These are phyloP conservation scores for Dissostichus mawsoni DNA, from an alignment of 2,113 vertebrate species.

Conservation along the genomic window DNA sequence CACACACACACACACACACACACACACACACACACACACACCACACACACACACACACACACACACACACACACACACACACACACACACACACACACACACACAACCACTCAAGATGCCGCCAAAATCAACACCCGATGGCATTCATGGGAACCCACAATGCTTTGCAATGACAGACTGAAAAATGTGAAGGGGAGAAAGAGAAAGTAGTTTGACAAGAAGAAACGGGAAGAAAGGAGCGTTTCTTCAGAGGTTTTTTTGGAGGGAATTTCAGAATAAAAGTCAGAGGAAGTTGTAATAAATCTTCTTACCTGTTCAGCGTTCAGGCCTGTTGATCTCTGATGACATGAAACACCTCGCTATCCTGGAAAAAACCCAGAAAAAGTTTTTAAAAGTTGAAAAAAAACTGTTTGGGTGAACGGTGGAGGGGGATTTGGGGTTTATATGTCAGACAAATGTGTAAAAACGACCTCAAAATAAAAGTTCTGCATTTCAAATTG, in stretches of 20 bases:
- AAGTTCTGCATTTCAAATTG: too few species aligned
- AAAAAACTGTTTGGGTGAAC: too few species aligned
- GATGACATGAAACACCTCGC: conserved; percentile 52
- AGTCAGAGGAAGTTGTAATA: neutral
- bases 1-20: too few species aligned
- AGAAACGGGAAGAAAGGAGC: neutral
- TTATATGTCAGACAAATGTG: too few species aligned
- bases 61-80: too few species aligned
- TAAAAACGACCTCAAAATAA: too few species aligned
- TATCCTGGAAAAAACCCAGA: conserved; percentile 24
- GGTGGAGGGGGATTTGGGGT: too few species aligned
- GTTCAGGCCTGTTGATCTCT: conserved; percentile 33
- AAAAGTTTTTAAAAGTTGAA: neutral
- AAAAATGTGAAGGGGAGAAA: neutral
- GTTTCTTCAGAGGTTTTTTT: too few species aligned
- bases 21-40: too few species aligned
- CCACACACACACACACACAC: too few species aligned
- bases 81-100: too few species aligned
- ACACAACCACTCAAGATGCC: too few species aligned
- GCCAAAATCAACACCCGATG: conserved; percentile 54
- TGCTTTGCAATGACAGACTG: neutral
- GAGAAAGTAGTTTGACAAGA: neutral
- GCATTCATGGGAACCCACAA: conserved; percentile 13
- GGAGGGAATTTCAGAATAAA: conserved; percentile 9
- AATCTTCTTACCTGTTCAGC: conserved; percentile 44